These are phyloP conservation scores for Geodia barretti DNA, from an alignment of 37 sponge, comb jelly and placozoan genomes.

Conservation along the genomic window DNA sequence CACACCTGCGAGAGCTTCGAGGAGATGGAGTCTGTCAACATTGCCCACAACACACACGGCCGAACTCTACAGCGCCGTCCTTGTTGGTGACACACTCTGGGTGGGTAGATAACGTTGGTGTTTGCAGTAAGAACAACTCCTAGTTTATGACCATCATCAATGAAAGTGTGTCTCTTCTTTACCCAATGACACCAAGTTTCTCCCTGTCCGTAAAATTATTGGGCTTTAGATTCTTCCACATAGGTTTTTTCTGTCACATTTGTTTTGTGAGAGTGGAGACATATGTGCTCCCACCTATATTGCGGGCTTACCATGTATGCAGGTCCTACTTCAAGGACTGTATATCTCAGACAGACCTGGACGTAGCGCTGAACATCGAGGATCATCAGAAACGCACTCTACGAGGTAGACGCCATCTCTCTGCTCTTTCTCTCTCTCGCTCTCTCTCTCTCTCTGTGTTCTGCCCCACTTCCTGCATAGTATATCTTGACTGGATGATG, in stretches of 20 bases:
- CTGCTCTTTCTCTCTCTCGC: not conserved
- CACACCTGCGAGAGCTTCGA: conserved; percentile 97
- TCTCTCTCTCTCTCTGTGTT: no score
- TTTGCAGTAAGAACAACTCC: no score
- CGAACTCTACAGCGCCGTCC: conserved; percentile 94
- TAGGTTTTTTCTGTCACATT: no score
- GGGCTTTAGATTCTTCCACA: no score
- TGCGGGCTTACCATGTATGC: no score
- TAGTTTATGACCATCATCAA: no score
- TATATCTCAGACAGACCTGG: conserved; percentile 94
- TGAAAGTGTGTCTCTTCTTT: no score
- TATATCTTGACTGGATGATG: not conserved
- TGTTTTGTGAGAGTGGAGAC: no score
- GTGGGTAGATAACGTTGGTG: conserved; percentile 25
- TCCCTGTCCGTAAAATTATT: no score
- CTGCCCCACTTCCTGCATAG: not conserved
- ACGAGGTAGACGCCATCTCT: conserved; percentile 60
- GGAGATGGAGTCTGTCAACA: conserved; percentile 91
- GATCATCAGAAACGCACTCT: conserved; percentile 94
- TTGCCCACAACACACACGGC: conserved; percentile 94
- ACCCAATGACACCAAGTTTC: no score
- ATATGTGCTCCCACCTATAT: no score
- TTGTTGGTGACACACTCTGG: conserved; percentile 98
- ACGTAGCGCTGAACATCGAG: conserved; percentile 98
- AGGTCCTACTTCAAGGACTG: conserved; percentile 95